These are phyloP conservation scores for Stenolophus ochropezus DNA, from an alignment of 2,888 invertebrate genomes.

Conservation along the genomic window DNA sequence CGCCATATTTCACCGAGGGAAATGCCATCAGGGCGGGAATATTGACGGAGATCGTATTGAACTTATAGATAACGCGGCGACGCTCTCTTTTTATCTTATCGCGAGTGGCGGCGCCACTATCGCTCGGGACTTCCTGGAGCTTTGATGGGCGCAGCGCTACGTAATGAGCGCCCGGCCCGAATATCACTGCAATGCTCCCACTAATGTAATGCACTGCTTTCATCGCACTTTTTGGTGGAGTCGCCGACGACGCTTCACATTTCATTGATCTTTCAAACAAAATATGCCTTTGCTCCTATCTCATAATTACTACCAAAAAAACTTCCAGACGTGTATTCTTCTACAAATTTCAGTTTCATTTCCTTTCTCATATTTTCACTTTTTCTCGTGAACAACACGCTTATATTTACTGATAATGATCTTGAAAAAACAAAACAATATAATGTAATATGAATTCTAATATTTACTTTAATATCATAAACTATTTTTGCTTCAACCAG, in stretches of 20 bases:
- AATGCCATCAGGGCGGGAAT: constrained; percentile 50
- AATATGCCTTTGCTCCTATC: not conserved
- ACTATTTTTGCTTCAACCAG: no score
- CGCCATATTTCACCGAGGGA: constrained; percentile 54
- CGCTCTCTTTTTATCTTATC: constrained; percentile 47
- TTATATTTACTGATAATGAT: no score
- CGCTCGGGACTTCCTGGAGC: constrained; percentile 23
- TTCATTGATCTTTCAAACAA: not conserved
- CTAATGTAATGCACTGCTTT: constrained; percentile 18
- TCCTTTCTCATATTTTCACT: not conserved
- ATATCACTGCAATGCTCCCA: not conserved
- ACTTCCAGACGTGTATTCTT: not conserved
- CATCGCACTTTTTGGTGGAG: constrained; percentile 20
- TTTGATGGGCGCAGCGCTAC: constrained; percentile 15
- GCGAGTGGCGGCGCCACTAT: constrained; percentile 27
- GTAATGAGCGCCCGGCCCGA: constrained; percentile 20
- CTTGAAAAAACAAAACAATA: no score
- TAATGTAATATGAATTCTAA: no score
- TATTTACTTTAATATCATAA: no score
- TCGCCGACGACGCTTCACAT: not conserved
- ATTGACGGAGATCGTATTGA: constrained; percentile 58
- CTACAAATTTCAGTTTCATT: not conserved
- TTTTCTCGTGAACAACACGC: no score
- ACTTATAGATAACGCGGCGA: constrained; percentile 54
- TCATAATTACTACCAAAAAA: not conserved